Base-by-base conservation (phyloP, 2,797 vertebrate genomes). In the Melanotaenia parkinsoni region DNA sequence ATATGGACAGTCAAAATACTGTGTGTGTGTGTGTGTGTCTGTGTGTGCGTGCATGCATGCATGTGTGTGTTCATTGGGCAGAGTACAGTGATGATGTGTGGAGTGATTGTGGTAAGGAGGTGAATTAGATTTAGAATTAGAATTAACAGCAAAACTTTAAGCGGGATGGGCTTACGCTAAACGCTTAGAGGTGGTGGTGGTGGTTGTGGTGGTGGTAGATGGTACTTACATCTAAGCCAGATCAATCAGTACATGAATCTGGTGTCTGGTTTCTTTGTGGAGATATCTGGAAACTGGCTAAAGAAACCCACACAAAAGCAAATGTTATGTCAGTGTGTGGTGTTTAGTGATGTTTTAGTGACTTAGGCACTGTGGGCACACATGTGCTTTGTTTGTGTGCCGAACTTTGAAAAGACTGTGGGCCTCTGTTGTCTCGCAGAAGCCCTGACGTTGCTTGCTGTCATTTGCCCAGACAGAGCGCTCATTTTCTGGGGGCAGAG, bases 101-200 rank as follows among this genome's bases (percentile, higher is more conserved):
- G 80, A 74, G 82, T 87, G 85, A 93, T 90, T 89, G 86, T 81
- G 85, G 77, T 90, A 89, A 90, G 83, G 81, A 92, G 79, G 86
- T 91, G 88, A 91, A 90, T 90, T 89, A 91, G 88, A 90, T 88
- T 88, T 89, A 85, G 86, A 87, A 84, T 84, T 88, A 80, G 88
- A 83, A 86, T 91, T 90, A 90, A 84, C 77, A 85, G 80, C 73
- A 79, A 86, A 82, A 85, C 58, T 61, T 82, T 92, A 89, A 93
- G 88, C 84, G 60, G 90, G 88, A 88, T 89, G 76, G 81, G 77
- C 85, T 92, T 93, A 93, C 67, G 83, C 77, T 92, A 82, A 92
- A 79, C 70, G 3, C 74, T 79, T 32, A 6, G 69, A 81, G 38
- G 72, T 77, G 63, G 67, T 74, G 66, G 53, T 40, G 71, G 73